Base-by-base conservation (phyloP, 2,113 vertebrate genomes). In the Calyptommatus sinebrachiatus region DNA sequence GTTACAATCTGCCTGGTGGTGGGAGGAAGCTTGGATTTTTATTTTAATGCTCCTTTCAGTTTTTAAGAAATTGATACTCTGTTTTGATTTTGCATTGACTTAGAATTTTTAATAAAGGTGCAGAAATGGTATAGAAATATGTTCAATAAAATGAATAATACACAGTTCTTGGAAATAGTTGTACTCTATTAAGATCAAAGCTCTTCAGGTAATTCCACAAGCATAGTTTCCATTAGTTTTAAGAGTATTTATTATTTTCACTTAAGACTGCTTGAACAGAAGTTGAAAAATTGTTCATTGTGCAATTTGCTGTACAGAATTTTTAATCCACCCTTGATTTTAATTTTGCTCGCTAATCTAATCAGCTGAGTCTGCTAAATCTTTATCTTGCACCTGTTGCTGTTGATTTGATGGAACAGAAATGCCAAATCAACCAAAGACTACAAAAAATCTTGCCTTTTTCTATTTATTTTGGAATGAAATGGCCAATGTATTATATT, bases 321-420 rank as follows among this genome's bases (percentile, higher is more conserved):
- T 78, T 35, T 8, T 69, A 7, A 20, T 1, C 4, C 16, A 60
- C 5, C 77, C 67, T 46, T 71, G 26, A 35, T 70, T 78, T 61
- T 70, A 61, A 60, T 71, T 78, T 61, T 69, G 46, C 31, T 28
- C 68, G 21, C 21, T 78, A 46, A 79, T 62, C 26, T n/a, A 21
- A 18, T 31, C 18, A 78, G 45, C 10, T 71, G 35, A 20, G 11
- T 7, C 53, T 21, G 35, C 16, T 71, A 70, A 57, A 35, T 61
- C 26, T 61, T 61, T 28, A 79, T 29, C 18, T 71, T 79, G 53
- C n/a, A 79, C 48, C 57, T 79, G 68, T 71, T 71, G 10, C 68
- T 12, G 29, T 46, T 48, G 18, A 71, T 71, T 63, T 79, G 35
- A 79, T 79, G 5, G 31, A 75, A 12, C 35, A 45, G 73, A 75